These are phyloP conservation scores for Etheostoma spectabile DNA, from an alignment of 2,113 vertebrate genomes.

Conservation along the genomic window DNA sequence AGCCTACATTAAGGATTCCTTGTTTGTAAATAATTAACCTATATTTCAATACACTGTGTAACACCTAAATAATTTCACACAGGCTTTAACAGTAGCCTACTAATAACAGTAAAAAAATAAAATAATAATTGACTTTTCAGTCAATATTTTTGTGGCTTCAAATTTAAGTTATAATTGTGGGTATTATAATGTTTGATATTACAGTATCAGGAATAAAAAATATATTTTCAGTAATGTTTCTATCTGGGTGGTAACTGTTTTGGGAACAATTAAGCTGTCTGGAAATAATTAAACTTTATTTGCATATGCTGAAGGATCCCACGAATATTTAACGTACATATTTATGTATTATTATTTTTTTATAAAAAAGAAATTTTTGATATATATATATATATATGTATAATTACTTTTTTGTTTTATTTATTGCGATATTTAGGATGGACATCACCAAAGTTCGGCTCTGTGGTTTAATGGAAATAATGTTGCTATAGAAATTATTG, in stretches of 20 bases:
- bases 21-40: neutral
- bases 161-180: neutral
- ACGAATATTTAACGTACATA: neutral
- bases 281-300: neutral
- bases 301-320: neutral
- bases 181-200: neutral
- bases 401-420: neutral
- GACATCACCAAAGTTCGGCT: neutral
- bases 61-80: neutral
- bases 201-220: neutral
- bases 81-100: too few relatives aligned
- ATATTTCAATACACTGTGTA: neutral
- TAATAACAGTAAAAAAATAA: neutral
- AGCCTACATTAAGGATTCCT: neutral
- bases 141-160: neutral
- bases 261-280: neutral
- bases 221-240: neutral
- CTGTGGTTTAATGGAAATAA: neutral
- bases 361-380: too few relatives aligned
- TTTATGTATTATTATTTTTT: too few relatives aligned
- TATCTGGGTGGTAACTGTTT: neutral
- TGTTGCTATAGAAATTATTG: neutral
- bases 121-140: neutral
- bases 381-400: too few relatives aligned
- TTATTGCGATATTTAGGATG: constrained; percentile 11